Percentiles rank a stretch among this genome's conserved stretches.
These are phyloP conservation scores for Myopa tessellatipennis DNA, from an alignment of 2,888 invertebrate species.

Conservation along the genomic window DNA sequence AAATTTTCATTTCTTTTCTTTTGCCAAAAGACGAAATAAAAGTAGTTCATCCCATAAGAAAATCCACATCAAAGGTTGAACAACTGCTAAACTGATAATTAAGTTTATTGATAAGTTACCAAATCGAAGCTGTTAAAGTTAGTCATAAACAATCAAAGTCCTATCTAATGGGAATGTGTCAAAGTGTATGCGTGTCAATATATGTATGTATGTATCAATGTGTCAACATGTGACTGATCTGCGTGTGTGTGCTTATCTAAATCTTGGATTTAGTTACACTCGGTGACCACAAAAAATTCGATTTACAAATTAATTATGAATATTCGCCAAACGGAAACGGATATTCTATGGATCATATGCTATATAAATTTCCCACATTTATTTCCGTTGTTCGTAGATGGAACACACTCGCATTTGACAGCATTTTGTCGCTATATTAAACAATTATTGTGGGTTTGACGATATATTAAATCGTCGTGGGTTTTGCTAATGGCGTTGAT, in stretches of 20 bases:
- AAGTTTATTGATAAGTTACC: no score
- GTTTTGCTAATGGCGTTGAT: no score
- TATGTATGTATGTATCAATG: background rate
- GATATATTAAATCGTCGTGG: no score
- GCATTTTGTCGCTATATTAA: background rate
- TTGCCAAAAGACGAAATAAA: no score
- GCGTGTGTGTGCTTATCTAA: background rate
- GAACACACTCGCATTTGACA: background rate
- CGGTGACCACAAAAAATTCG: slow-evolving; percentile 26
- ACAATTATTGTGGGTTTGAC: background rate
- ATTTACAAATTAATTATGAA: slow-evolving; percentile 29
- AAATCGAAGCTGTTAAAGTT: no score
- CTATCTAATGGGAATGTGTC: no score
- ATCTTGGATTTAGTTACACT: slow-evolving; percentile 2
- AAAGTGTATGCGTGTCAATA: background rate
- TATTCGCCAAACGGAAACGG: slow-evolving; percentile 15
- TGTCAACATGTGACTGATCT: background rate
- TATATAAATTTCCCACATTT: background rate
- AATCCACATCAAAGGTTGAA: no score
- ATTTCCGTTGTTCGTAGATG: background rate
- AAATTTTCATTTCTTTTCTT: no score
- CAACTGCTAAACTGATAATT: no score
- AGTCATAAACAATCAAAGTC: no score
- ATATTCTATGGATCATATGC: background rate
- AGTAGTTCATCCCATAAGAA: no score